Evolutionary conservation across 2,888 invertebrate genomes (phyloP).

Genomic region (Leptopilina drosophilae): DNA sequence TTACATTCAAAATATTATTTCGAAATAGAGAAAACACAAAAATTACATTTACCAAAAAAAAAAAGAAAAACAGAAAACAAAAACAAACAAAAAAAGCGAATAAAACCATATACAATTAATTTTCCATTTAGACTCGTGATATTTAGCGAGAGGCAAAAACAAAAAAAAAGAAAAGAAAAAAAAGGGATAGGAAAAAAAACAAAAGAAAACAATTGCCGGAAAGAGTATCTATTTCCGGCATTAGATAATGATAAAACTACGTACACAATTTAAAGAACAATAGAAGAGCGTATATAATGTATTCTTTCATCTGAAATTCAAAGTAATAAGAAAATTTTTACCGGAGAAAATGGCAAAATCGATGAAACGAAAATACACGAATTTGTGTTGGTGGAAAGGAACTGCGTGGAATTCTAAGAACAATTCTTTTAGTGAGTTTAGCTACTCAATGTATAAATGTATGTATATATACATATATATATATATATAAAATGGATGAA

Average conservation of each 20-base stretch:
- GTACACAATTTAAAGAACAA: not conserved
- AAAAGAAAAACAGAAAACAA: not conserved
- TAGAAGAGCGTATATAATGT: not conserved
- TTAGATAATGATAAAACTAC: no score
- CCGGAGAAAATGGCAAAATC: not conserved
- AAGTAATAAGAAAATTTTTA: not conserved
- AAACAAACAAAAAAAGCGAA: not conserved
- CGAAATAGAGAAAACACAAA: not conserved
- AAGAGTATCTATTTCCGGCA: no score
- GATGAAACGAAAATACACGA: not conserved
- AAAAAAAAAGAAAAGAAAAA: no score
- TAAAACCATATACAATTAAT: no score
- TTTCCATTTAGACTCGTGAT: no score
- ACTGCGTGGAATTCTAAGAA: constrained; percentile 28
- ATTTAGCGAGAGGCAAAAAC: no score
- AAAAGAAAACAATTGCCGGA: no score
- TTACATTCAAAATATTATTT: not conserved
- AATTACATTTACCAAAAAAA: not conserved
- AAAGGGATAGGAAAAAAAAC: no score
- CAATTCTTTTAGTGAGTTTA: constrained; percentile 32
- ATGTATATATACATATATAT: no score
- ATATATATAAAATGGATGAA: not conserved
- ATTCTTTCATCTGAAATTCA: not conserved
- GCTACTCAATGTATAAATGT: not conserved
- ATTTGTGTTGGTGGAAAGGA: not conserved